Conservation (phyloP, 2,797 vertebrate genomes). For the Heliangelus exortis region DNA sequence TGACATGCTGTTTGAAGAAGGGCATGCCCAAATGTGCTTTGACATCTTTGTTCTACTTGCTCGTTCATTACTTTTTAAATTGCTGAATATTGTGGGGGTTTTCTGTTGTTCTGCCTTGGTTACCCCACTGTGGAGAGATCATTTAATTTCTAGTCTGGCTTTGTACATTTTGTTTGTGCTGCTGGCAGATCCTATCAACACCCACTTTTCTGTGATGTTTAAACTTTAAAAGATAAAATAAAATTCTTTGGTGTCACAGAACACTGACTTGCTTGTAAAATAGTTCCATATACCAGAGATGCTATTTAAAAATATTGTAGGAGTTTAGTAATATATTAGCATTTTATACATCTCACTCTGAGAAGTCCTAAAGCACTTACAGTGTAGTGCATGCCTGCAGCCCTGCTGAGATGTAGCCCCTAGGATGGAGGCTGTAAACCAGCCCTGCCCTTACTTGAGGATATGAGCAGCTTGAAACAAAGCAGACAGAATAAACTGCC, state of each 20-base stretch:
- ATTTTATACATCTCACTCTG: constrained; percentile 46
- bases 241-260: constrained; percentile 58
- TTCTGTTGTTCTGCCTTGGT: neutral
- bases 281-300: constrained; percentile 30
- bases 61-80: neutral
- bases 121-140: neutral
- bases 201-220: constrained; percentile 63
- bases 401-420: neutral
- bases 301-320: constrained; percentile 72
- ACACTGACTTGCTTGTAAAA: constrained; percentile 62
- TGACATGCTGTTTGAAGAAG: constrained; percentile 25
- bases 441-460: neutral
- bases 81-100: neutral
- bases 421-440: neutral
- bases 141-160: constrained; percentile 26
- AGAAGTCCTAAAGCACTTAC: neutral
- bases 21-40: constrained; percentile 26
- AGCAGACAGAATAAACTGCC: neutral
- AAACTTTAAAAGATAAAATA: constrained; percentile 60
- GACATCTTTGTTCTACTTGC: constrained; percentile 6
- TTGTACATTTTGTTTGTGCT: constrained; percentile 63
- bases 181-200: constrained; percentile 67
- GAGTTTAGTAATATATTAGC: constrained; percentile 66
- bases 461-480: neutral
- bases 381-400: neutral